Base-by-base conservation (phyloP, 2,113 vertebrate genomes). In the Apteryx mantelli region DNA sequence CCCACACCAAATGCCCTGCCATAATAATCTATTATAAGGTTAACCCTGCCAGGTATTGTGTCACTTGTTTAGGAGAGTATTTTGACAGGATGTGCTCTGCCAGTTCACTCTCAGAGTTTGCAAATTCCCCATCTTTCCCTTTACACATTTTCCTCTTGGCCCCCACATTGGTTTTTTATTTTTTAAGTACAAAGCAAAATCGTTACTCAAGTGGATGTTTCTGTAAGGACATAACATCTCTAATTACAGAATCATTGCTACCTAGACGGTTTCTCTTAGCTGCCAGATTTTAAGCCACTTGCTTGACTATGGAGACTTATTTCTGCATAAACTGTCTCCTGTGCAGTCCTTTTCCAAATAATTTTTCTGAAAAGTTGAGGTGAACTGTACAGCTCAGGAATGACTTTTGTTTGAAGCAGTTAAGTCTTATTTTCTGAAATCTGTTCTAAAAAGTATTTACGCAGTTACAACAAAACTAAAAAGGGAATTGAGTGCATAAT, bases 11-110 rank as follows among this genome's bases (percentile, higher is more conserved):
- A 91, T 81, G 46, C 83, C 55, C 75, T 96, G 95, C 75, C 91
- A 94, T 93, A 96, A 95, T 82, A 88, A 95, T 91, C 76, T 91
- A 73, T 60, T 94, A 89, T 82, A 89, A 92, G 68, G 24, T n/a
- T 63, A 96, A 96, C 61, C 65, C 82, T 87, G 71, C 46, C 44
- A 83, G 46, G 64, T 89, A 82, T 32, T 60, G 30, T 61, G 48
- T 58, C 56, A 61, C 55, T 88, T 96, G 32, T 65, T 92, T 50
- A 88, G 22, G 91, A 85, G 66, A 91, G 28, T 56, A 82, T 86
- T 93, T 92, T 92, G 77, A 93, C 40, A 94, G 71, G 26, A 88
- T 58, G 11, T 77, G 56, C 32, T 86, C 63, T 80, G 68, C 40
- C 13, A 28, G 86, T 79, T 88, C 44, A 38, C 84, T 82, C 46